phyloP scores from a whole-genome alignment of 2,113 vertebrate genomes.

The Oreochromis niloticus region DNA sequence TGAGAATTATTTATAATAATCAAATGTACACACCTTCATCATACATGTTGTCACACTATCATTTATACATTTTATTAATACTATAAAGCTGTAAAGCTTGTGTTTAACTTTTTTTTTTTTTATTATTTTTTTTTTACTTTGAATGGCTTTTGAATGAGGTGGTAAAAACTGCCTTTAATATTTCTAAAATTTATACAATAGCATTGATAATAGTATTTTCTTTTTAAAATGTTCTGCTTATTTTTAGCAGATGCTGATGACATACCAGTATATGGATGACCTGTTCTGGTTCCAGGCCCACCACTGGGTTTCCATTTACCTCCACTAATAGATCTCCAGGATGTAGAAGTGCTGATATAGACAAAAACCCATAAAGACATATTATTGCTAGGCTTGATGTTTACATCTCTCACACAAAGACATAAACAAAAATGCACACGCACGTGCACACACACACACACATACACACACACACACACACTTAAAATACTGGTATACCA shows the following conservation, averaged over 20 bases:
- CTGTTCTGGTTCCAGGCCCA: slow-evolving; percentile 84
- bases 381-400: neutral
- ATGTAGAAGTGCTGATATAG: slow-evolving; percentile 77
- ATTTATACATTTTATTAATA: neutral
- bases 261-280: slow-evolving; percentile 88
- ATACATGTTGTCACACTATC: neutral
- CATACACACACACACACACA: fast-evolving
- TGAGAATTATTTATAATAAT: neutral
- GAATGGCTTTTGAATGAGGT: neutral
- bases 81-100: neutral
- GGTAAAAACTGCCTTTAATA: neutral
- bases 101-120: fast-evolving
- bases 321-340: slow-evolving; percentile 88
- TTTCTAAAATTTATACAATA: neutral
- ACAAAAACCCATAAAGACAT: neutral
- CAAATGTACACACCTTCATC: neutral
- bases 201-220: neutral
- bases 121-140: neutral
- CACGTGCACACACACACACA: neutral
- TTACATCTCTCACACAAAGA: neutral
- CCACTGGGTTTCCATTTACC: slow-evolving; percentile 85
- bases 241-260: neutral
- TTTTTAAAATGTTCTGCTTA: neutral
- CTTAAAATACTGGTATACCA: slow-evolving; percentile 39
- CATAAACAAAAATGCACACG: neutral